Evolutionary conservation across 2,888 invertebrate genomes (phyloP).

Genomic region (Sericinus montela): DNA sequence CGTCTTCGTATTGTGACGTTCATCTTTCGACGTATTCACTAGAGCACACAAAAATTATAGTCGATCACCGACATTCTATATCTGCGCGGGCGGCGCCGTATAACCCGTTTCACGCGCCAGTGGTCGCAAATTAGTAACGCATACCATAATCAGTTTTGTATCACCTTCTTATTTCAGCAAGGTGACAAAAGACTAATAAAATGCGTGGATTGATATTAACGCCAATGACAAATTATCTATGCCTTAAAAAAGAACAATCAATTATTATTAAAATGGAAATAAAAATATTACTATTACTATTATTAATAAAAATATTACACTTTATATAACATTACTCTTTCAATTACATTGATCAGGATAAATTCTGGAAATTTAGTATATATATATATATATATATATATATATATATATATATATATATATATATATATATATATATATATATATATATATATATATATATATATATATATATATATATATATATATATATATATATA

Average conservation of each 20-base stretch:
- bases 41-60: slow-evolving; percentile 75
- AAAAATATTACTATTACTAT: no score
- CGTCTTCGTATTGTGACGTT: slow-evolving; percentile 51
- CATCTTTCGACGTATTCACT: slow-evolving; percentile 39
- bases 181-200: slow-evolving; percentile 18
- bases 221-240: neutral
- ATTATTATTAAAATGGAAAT: no score
- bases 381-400: no score
- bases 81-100: slow-evolving; percentile 61
- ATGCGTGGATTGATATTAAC: slow-evolving; percentile 1
- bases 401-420: no score
- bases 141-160: slow-evolving; percentile 29
- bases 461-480: no score
- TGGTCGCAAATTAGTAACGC: slow-evolving; percentile 58
- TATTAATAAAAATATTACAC: no score
- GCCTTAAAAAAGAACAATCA: neutral
- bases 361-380: no score
- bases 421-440: no score
- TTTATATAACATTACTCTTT: no score
- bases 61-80: slow-evolving; percentile 76
- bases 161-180: slow-evolving; percentile 25
- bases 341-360: no score
- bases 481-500: no score
- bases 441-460: no score
- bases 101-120: slow-evolving; percentile 77